phyloP scores from a whole-genome alignment of 37 sponge, comb jelly and placozoan species.

The Diacarnus erythraeanus region DNA sequence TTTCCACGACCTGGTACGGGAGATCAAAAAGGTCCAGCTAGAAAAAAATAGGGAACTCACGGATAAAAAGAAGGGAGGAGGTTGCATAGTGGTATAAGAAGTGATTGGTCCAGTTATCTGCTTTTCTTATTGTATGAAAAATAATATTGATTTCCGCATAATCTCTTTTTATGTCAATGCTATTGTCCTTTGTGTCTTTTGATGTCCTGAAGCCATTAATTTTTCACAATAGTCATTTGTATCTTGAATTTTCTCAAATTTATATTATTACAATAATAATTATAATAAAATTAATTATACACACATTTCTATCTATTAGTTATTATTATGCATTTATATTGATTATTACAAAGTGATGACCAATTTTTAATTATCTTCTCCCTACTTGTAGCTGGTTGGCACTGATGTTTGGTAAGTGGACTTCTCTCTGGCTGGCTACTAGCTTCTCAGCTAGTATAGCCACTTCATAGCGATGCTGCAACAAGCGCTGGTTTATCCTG shows the following conservation, averaged over 20 bases:
- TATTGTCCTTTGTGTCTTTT: too few relatives aligned
- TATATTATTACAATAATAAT: background rate
- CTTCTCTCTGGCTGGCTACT: constrained; percentile 5
- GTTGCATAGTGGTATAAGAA: constrained; percentile 39
- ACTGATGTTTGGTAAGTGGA: too few relatives aligned
- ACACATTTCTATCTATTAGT: too few relatives aligned
- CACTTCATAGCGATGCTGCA: constrained; percentile 50
- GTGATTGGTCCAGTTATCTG: background rate
- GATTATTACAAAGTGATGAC: too few relatives aligned
- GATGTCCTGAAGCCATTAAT: background rate
- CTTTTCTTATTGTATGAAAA: constrained; percentile 1
- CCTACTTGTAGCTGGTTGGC: too few relatives aligned
- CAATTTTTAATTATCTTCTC: too few relatives aligned
- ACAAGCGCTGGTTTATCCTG: constrained; percentile 49
- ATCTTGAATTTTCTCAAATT: background rate
- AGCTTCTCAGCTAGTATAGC: constrained; percentile 55
- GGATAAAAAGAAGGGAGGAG: constrained; percentile 12
- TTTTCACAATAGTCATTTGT: background rate
- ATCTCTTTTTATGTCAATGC: constrained; percentile 3
- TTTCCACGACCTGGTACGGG: constrained; percentile 80
- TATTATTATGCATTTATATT: too few relatives aligned
- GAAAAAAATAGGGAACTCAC: constrained; percentile 29
- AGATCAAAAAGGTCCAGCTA: constrained; percentile 70
- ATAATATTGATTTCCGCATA: background rate
- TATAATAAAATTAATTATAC: too few relatives aligned